Evolutionary conservation across 2,797 vertebrate genomes (phyloP), one percentile per base, ranked within the genome.

Genomic region (Cephalopachus bancanus): DNA sequence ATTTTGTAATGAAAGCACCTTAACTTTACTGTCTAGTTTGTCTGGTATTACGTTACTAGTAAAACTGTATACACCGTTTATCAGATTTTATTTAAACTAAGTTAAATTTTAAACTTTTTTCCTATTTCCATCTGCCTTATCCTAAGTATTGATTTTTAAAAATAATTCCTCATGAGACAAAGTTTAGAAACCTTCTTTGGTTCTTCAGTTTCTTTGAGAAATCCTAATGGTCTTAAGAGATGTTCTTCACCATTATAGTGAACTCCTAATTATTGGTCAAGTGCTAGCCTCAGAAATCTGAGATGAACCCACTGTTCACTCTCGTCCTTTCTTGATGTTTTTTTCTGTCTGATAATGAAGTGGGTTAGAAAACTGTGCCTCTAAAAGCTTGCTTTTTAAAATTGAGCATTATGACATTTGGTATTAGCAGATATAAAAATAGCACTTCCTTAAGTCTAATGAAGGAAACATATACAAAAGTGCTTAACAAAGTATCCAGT

Each of bases 351-450:
- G 67, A 85, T 78, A 59, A 71, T 51, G 57, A 93, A 94, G 55
- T 93, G 20, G 81, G 11, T 93, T 94, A 83, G 84, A 91, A 94
- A 90, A 85, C 59, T 93, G 55, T 53, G 12, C n/a, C 76, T 95
- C 37, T 49, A 24, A 90, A 89, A 88, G 20, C 72, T 94, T 95
- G 71, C 37, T 65, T 94, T 96, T 95, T 95, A 94, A 96, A 93
- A 95, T 91, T 79, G 78, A 96, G 5, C 20, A 19, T 93, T 94
- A 95, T 85, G 59, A 71, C 53, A 5, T 96, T 97, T 97, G 83
- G 33, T 44, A 91, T 95, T 95, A 96, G 62, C 19, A 79, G 75
- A 57, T 59, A 72, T 65, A 86, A 95, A 96, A 95, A 62, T n/a
- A 95, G 44, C n/a, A 83, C 74, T 84, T 78, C 49, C 60, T 76